Conservation (phyloP, 1,140 invertebrate species). For the Anadara kagoshimensis region DNA sequence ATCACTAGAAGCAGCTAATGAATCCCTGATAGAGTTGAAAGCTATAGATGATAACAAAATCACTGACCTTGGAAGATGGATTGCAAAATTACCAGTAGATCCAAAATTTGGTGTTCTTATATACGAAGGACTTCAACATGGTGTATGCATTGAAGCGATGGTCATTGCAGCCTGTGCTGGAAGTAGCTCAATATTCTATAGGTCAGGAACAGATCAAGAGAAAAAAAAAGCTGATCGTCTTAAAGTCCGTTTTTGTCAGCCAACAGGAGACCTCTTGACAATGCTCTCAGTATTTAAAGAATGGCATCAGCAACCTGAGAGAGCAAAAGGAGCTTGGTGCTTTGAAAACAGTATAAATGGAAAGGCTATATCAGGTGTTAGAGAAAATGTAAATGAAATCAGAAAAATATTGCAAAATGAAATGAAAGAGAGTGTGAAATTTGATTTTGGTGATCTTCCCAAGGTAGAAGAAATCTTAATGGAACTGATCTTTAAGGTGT, state of each 20-base stretch:
- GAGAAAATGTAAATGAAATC: constrained; percentile 60
- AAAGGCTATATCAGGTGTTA: constrained; percentile 52
- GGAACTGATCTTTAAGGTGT: constrained; percentile 48
- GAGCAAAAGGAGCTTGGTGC: constrained; percentile 60
- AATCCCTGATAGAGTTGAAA: constrained; percentile 49
- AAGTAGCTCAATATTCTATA: constrained; percentile 54
- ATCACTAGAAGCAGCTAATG: constrained; percentile 47
- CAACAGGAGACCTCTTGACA: constrained; percentile 93
- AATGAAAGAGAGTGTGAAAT: constrained; percentile 29
- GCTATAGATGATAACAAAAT: constrained; percentile 59
- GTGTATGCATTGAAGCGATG: constrained; percentile 79
- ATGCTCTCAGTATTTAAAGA: constrained; percentile 89
- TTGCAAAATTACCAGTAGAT: constrained; percentile 64
- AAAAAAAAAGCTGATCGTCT: constrained; percentile 78
- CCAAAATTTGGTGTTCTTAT: constrained; percentile 55
- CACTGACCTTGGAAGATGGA: constrained; percentile 61
- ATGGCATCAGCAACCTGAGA: constrained; percentile 53
- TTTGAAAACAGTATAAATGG: constrained; percentile 58
- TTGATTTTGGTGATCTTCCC: constrained; percentile 41
- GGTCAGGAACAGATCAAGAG: constrained; percentile 75
- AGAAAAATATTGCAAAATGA: constrained; percentile 52
- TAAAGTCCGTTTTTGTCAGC: constrained; percentile 84
- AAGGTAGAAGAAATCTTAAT: constrained; percentile 35
- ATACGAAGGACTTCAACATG: constrained; percentile 46
- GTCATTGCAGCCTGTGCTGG: constrained; percentile 53